These are phyloP conservation scores for Stegana nigrithorax DNA, from an alignment of 2,888 invertebrate species.

Conservation along the genomic window DNA sequence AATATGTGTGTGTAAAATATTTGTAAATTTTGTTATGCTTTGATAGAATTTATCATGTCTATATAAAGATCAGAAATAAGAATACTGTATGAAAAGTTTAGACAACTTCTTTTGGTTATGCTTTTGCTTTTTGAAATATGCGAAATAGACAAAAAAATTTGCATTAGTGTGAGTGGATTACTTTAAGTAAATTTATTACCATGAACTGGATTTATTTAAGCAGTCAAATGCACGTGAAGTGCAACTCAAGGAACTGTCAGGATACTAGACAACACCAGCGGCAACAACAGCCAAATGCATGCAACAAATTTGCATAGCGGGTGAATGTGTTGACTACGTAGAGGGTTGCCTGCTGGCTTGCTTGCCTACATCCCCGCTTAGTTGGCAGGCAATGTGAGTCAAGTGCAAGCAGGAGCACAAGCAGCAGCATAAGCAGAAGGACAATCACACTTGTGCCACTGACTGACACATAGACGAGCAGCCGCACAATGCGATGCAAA, in stretches of 20 bases:
- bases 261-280: slow-evolving; percentile 14
- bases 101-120: too few species aligned
- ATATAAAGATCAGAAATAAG: too few species aligned
- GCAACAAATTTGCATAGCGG: slow-evolving; percentile 11
- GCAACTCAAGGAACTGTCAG: slow-evolving; percentile 56
- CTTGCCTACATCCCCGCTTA: too few species aligned
- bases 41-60: too few species aligned
- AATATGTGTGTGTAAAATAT: too few species aligned
- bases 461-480: not conserved
- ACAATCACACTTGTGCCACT: slow-evolving; percentile 2
- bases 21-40: too few species aligned
- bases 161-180: slow-evolving; percentile 38
- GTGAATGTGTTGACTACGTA: not conserved
- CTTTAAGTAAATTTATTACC: slow-evolving; percentile 60
- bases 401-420: not conserved
- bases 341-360: too few species aligned
- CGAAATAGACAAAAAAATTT: not conserved
- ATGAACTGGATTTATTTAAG: slow-evolving; percentile 58
- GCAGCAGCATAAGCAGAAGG: not conserved
- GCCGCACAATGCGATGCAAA: slow-evolving; percentile 42
- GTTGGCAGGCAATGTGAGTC: not conserved
- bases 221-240: slow-evolving; percentile 61
- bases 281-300: not conserved
- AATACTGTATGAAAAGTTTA: too few species aligned
- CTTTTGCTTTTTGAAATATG: too few species aligned